A percentile compares a stretch with the other conserved stretches of the same genome.
Evolutionary conservation across 2,113 vertebrate species (phyloP).

Genomic region (Sylvia atricapilla): DNA sequence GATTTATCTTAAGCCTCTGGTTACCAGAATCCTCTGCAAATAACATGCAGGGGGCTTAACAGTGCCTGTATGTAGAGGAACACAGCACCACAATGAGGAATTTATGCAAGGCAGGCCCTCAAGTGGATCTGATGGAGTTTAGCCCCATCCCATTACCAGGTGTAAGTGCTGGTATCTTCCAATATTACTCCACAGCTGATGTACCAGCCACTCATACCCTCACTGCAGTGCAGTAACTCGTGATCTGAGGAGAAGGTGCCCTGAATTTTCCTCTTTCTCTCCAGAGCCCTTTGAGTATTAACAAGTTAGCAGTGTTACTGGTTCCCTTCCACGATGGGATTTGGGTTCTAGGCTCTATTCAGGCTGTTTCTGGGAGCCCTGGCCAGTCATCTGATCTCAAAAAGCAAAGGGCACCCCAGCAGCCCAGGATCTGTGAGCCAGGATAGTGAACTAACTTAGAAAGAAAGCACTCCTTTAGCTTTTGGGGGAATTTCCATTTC

Average conservation of each 20-base stretch:
- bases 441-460: not conserved
- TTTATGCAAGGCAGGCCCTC: not conserved
- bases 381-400: not conserved
- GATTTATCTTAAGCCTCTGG: not conserved
- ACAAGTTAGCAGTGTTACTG: not conserved
- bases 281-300: not conserved
- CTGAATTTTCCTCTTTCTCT: not conserved
- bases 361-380: not conserved
- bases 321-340: not conserved
- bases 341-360: not conserved
- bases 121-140: not conserved
- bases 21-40: not conserved
- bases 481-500: not conserved
- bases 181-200: not conserved
- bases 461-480: not conserved
- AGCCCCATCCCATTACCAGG: not conserved
- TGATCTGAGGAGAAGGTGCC: not conserved
- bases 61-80: not conserved
- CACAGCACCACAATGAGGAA: not conserved
- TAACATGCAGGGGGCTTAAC: not conserved
- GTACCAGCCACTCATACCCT: not conserved
- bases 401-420: not conserved
- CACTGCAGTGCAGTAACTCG: not conserved
- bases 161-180: not conserved
- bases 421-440: not conserved